These are phyloP conservation scores for Baronia brevicornis DNA, from an alignment of 2,888 invertebrate species.

Conservation along the genomic window DNA sequence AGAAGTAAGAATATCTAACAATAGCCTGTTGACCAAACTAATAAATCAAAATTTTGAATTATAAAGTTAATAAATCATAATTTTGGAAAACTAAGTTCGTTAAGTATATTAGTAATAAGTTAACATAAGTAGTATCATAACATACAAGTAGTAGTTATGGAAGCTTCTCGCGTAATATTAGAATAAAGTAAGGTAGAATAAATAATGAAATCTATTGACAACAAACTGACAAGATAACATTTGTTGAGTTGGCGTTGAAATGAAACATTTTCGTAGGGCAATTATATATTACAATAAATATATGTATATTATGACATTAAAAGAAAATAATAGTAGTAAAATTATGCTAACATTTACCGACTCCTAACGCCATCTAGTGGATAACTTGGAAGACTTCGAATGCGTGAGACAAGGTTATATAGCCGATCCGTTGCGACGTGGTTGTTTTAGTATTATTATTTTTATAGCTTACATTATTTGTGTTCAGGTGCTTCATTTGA, in stretches of 20 bases:
- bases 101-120: too few relatives aligned
- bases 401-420: slow-evolving; percentile 25
- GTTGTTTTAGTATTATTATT: slow-evolving; percentile 25
- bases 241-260: slow-evolving; percentile 8
- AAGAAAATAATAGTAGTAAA: background rate
- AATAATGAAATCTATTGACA: slow-evolving; percentile 13
- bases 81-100: too few relatives aligned
- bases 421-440: slow-evolving; percentile 17
- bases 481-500: slow-evolving; percentile 24
- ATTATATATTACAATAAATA: slow-evolving; percentile 2
- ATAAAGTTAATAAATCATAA: too few relatives aligned
- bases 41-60: too few relatives aligned
- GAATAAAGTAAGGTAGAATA: slow-evolving; percentile 14
- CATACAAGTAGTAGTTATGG: slow-evolving; percentile 5
- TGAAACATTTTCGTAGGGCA: too few relatives aligned
- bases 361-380: slow-evolving; percentile 50
- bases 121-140: too few relatives aligned
- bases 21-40: too few relatives aligned
- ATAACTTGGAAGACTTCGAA: slow-evolving; percentile 48
- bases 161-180: slow-evolving; percentile 13
- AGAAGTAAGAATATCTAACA: too few relatives aligned
- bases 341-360: slow-evolving; percentile 26
- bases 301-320: background rate
- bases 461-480: slow-evolving; percentile 22
- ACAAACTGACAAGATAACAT: slow-evolving; percentile 14